A percentile compares a stretch with the other conserved stretches of the same genome.
These are phyloP conservation scores for Contarinia nasturtii DNA, from an alignment of 1,140 invertebrate species.

Conservation along the genomic window DNA sequence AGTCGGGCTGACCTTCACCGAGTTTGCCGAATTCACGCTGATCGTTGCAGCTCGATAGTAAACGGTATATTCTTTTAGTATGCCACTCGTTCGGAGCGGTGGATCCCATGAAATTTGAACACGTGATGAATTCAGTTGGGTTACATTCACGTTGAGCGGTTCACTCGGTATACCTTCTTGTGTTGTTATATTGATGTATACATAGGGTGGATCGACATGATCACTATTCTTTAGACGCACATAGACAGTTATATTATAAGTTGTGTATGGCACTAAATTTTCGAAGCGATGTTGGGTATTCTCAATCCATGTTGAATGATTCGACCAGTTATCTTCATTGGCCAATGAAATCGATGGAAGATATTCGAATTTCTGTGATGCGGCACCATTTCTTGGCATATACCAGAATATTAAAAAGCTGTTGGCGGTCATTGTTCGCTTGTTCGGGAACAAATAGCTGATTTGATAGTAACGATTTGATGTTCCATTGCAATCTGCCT, in stretches of 20 bases:
- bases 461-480: constrained; percentile 26
- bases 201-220: constrained; percentile 29
- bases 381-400: constrained; percentile 14
- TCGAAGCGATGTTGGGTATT: constrained; percentile 35
- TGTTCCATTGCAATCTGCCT: constrained; percentile 35
- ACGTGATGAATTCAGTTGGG: constrained; percentile 37
- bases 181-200: constrained; percentile 38
- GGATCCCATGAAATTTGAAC: constrained; percentile 46
- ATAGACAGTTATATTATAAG: constrained; percentile 61
- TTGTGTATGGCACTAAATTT: constrained; percentile 43
- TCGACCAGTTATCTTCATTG: constrained; percentile 27
- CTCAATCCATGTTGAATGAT: constrained; percentile 32
- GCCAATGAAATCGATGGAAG: constrained; percentile 32
- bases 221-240: constrained; percentile 32
- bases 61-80: constrained; percentile 40
- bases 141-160: constrained; percentile 40
- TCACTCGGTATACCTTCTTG: constrained; percentile 41
- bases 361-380: constrained; percentile 30
- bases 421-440: not conserved
- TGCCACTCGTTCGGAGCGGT: constrained; percentile 39
- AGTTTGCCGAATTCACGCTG: constrained; percentile 24
- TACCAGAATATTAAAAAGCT: constrained; percentile 35
- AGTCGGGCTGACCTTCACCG: constrained; percentile 14
- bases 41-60: constrained; percentile 22
- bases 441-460: not conserved